Percentiles rank a stretch among this genome's conserved stretches.
Evolutionary conservation across 2,797 vertebrate genomes (phyloP).

Genomic region (Sebastes steindachneri): DNA sequence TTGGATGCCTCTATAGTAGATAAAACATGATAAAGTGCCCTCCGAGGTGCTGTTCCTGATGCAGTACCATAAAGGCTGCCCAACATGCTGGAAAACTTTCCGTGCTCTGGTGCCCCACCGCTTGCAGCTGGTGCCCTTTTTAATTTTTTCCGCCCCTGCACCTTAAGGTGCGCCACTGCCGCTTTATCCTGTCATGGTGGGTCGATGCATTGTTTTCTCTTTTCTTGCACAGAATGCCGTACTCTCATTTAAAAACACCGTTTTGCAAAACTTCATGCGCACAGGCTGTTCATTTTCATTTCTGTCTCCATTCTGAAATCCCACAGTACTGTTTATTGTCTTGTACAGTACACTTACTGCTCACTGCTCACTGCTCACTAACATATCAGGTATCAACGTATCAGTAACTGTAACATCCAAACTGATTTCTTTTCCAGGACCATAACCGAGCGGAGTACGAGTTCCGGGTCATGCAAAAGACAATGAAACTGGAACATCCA

Average conservation of each 20-base stretch:
- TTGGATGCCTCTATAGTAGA: too few relatives aligned
- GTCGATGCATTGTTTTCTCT: neutral
- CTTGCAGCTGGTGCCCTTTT: too few relatives aligned
- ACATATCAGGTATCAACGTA: neutral
- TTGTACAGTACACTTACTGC: neutral
- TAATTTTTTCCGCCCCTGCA: neutral
- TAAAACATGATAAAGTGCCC: too few relatives aligned
- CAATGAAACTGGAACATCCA: conserved; percentile 81
- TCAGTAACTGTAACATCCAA: neutral
- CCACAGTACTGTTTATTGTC: neutral
- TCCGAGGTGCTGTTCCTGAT: too few relatives aligned
- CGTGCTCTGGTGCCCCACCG: too few relatives aligned
- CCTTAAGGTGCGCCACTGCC: neutral
- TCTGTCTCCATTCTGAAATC: neutral
- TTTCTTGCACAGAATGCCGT: neutral
- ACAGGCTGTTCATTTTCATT: neutral
- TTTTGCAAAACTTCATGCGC: neutral
- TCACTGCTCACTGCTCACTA: neutral
- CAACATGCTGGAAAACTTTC: too few relatives aligned
- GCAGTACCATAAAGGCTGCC: too few relatives aligned
- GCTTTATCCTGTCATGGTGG: conserved; percentile 2
- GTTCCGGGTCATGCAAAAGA: conserved; percentile 90
- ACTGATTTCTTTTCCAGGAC: conserved; percentile 80
- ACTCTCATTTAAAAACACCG: neutral
- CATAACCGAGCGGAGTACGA: conserved; percentile 95